Base-by-base conservation (phyloP, 2,888 invertebrate genomes). In the Sarcophaga carnaria region DNA sequence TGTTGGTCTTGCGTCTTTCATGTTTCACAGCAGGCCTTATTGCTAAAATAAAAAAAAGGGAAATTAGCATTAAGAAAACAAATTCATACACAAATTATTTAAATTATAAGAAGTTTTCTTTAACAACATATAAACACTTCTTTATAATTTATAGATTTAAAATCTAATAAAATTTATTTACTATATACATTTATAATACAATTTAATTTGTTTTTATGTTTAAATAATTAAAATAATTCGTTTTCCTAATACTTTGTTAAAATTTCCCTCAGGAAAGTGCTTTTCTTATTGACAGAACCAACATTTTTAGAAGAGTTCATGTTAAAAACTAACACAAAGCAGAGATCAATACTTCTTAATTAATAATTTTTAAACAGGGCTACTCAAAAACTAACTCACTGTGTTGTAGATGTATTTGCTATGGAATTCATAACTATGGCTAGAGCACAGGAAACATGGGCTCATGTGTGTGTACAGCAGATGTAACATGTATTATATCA, bases 401-500 rank as follows among this genome's bases (percentile, higher is more conserved):
- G 66, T n/a, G 66, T 66, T 54, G 17, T 54, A 54, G 54, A 54
- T 54, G 54, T 54, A 54, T 54, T 54, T 14, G 54, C 12, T 54
- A 22, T 37, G 10, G 37, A 54, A 54, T 54, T 5, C 12, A 54
- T 1, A 54, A 14, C 3, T 54, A 54, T n/a, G 49, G 17, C 17
- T 77, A 77, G 6, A 27, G 22, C 20, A 37, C 25, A 3, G 88
- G 88, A 45, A 89, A 92, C 92, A 93, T 92, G 1, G 90, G 89
- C 1, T 88, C 76, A 88, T 93, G 93, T 0, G 91, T 91, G 63
- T 93, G 93, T 5, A 75, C 75, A 37, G 85, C 86, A 71, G 90
- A 89, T n/a, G 91, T 92, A 3, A 90, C 91, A 71, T 92, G 91
- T 66, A 92, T 91, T 17, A 91, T 63, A 63, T 91, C 90, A 2